Percentiles rank a stretch among this genome's conserved stretches.
Conservation (phyloP, 2,888 invertebrate genomes). For the Sarcophaga caerulescens region DNA sequence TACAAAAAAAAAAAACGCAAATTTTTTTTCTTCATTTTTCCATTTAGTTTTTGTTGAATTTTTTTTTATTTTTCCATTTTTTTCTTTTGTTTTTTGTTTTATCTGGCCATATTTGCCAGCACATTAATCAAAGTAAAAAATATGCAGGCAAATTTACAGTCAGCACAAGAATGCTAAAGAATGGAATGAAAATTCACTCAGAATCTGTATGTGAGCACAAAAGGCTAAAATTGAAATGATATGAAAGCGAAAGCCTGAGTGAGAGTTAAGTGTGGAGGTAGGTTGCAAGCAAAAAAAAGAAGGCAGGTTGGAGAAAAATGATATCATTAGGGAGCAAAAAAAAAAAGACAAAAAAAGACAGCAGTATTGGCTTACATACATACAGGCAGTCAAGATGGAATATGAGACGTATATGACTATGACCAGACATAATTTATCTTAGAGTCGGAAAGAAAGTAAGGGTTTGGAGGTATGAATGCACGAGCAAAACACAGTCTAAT, state of each 20-base stretch:
- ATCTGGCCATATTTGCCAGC: constrained; percentile 71
- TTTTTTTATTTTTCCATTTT: constrained; percentile 11
- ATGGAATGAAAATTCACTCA: constrained; percentile 35
- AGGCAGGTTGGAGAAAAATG: constrained; percentile 22
- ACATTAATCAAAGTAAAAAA: constrained; percentile 71
- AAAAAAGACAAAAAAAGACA: constrained; percentile 11
- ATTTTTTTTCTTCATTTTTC: neutral
- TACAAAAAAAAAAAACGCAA: too few species aligned
- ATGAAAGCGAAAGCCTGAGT: constrained; percentile 59
- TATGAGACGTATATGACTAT: constrained; percentile 47
- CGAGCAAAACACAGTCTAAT: constrained; percentile 15
- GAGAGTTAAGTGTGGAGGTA: neutral
- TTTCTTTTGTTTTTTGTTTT: constrained; percentile 51
- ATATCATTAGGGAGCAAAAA: constrained; percentile 56
- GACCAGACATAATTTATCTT: constrained; percentile 67
- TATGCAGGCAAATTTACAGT: constrained; percentile 71
- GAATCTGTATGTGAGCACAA: constrained; percentile 23
- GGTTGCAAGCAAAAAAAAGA: constrained; percentile 26
- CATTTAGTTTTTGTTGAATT: neutral
- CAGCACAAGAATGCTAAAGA: constrained; percentile 58
- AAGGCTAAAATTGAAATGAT: constrained; percentile 42
- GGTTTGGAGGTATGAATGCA: constrained; percentile 15
- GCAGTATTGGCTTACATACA: neutral
- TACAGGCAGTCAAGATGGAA: constrained; percentile 40
- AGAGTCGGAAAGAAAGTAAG: constrained; percentile 31